Evolutionary conservation across 2,113 vertebrate species (phyloP), one percentile per base, ranked within the genome.

Genomic region (Larimichthys polyactis): DNA sequence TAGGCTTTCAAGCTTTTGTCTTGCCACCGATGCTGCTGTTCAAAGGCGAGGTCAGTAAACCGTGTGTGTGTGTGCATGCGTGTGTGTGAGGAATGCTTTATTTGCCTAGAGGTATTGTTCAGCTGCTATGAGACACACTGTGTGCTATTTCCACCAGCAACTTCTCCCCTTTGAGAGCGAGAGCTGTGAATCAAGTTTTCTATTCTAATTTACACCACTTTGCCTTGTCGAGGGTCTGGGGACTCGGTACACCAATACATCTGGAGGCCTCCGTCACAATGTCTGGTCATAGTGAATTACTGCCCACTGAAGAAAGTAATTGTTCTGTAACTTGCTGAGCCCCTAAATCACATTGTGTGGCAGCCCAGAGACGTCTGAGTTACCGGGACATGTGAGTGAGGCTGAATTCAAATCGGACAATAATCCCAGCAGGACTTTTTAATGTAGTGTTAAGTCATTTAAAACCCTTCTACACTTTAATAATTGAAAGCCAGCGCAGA

Each of bases 1-100:
- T 92, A 10, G 0, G 51, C 81, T 94, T 92, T 67, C 88, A 80
- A 54, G 81, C 82, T 76, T 89, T 93, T 94, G 77, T 91, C 64
- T 68, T 73, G 72, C 67, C n/a, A 3, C 40, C 63, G 60, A 36
- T 12, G 52, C 64, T 58, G 62, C 55, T 57, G 16, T 62, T 82
- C 22, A 24, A 80, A 81, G 71, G 74, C 1, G 51, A 22, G 27
- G 43, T 81, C 51, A 46, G 22, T 59, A 32, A 54, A 24, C 52
- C 29, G 1, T 4, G 40, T 68, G 10, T 78, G 55, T 46, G 29
- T 29, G 63, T 27, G 58, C 49, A 22, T 72, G 52, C 14, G 49
- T 59, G 64, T 20, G 22, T 71, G 54, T 63, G 54, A 51, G 15
- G n/a, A 44, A 17, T 15, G 43, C 44, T 76, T 74, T 83, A 76